phyloP scores from a whole-genome alignment of 2,113 vertebrate species.

The Crotalus viridis region DNA sequence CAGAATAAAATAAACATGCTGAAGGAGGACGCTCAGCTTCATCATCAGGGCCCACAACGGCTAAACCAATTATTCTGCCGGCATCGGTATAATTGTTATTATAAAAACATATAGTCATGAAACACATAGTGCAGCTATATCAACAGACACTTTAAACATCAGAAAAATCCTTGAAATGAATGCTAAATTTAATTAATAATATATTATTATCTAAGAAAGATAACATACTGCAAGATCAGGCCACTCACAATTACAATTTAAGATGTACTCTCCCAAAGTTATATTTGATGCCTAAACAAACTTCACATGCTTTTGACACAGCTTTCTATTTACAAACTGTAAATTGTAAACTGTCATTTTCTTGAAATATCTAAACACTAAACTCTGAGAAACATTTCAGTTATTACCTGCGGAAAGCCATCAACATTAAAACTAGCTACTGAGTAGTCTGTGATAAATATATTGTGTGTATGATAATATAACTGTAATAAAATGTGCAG shows the following conservation, averaged over 20 bases:
- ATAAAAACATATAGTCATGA: constrained; percentile 19
- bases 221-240: not conserved
- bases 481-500: not conserved
- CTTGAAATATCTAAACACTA: not conserved
- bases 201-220: not conserved
- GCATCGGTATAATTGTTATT: constrained; percentile 53
- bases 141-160: not conserved
- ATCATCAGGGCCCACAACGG: constrained; percentile 48
- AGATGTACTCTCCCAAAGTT: not conserved
- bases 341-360: not conserved
- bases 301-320: not conserved
- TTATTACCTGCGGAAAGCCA: not conserved
- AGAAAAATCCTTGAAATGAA: constrained; percentile 20
- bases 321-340: not conserved
- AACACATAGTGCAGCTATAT: constrained; percentile 30
- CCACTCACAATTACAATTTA: not conserved
- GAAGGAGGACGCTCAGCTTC: constrained; percentile 60
- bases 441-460: not conserved
- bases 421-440: not conserved
- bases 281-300: not conserved
- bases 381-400: not conserved
- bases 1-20: constrained; percentile 73
- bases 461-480: not conserved
- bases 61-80: constrained; percentile 56
- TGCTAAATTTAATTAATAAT: not conserved